These are phyloP conservation scores for human (Homo sapiens) DNA, from an alignment of 2,113 vertebrate species.

Conservation along the genomic window GRCh38 chr16:11078001-11078500, in stretches of 20 bases:
- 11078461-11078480: not conserved
- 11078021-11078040: not conserved
- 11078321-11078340: not conserved
- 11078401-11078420: not conserved
- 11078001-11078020: not conserved
- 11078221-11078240: too few relatives aligned
- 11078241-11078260: not conserved
- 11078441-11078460: not conserved
- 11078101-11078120: not conserved
- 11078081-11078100: conserved; percentile 16
- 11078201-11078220: not conserved
- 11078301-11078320: not conserved
- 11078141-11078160: not conserved
- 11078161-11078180: too few relatives aligned
- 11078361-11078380: not conserved
- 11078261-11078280: not conserved
- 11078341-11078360: not conserved
- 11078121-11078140: not conserved
- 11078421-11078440: not conserved
- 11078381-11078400: not conserved
- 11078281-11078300: not conserved
- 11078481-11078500: not conserved
- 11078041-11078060: not conserved
- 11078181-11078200: too few relatives aligned
- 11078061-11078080: conserved; percentile 32